A percentile compares a stretch with the other conserved stretches of the same genome.
These are phyloP conservation scores for Amazona ochrocephala DNA, from an alignment of 2,797 vertebrate genomes.

Conservation along the genomic window DNA sequence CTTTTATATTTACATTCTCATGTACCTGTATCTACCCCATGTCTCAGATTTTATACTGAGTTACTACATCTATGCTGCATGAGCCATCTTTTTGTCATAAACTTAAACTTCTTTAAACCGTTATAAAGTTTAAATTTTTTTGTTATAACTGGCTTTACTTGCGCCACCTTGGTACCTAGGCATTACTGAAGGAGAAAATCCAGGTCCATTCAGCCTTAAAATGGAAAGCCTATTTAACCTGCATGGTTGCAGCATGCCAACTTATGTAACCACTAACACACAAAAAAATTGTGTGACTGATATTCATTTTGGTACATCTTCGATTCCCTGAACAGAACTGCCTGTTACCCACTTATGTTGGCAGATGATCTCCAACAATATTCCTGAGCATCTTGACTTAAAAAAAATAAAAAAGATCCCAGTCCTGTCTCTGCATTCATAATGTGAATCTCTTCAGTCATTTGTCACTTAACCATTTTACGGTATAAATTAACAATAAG, in stretches of 20 bases:
- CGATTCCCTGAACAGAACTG: not conserved
- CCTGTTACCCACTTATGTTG: not conserved
- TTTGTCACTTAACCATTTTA: not conserved
- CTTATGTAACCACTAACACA: conserved; percentile 19
- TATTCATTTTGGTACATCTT: not conserved
- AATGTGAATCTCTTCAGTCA: not conserved
- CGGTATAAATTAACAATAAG: not conserved
- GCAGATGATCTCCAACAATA: not conserved
- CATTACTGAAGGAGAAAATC: conserved; percentile 25
- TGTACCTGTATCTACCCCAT: not conserved
- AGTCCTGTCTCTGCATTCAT: not conserved
- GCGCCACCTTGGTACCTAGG: not conserved
- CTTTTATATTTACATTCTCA: not conserved
- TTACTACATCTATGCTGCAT: not conserved
- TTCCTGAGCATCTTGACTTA: not conserved
- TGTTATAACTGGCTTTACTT: not conserved
- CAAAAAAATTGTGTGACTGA: not conserved
- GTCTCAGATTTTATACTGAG: not conserved
- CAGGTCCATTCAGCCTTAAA: not conserved
- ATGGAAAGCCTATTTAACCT: not conserved
- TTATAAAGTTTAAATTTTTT: too few relatives aligned
- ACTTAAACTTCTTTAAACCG: not conserved
- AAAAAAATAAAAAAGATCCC: not conserved
- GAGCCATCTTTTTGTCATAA: not conserved
- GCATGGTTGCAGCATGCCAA: not conserved